These are phyloP conservation scores for Metaphire vulgaris DNA, from an alignment of 1,140 invertebrate species.

Conservation along the genomic window DNA sequence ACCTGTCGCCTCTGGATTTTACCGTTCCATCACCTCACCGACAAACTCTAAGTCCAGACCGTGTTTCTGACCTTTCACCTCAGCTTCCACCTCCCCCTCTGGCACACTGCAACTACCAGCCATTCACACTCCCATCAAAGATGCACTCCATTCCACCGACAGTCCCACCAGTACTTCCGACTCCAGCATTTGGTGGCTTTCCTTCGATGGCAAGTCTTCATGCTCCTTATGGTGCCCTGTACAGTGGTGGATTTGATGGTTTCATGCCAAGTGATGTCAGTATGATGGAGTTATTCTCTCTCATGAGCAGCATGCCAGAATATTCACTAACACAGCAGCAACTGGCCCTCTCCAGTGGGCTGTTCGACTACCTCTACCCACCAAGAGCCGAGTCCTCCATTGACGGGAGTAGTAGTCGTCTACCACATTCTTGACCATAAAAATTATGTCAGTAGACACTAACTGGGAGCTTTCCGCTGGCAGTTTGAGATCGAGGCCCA, in stretches of 20 bases:
- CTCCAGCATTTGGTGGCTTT: constrained; percentile 5
- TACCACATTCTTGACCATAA: neutral
- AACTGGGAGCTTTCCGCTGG: no score
- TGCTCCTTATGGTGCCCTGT: neutral
- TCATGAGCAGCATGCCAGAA: constrained; percentile 1
- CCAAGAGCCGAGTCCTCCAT: neutral
- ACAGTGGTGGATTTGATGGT: constrained; percentile 9
- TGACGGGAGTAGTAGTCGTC: neutral
- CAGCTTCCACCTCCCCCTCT: constrained; percentile 1
- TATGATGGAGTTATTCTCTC: constrained; percentile 16
- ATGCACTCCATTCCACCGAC: neutral
- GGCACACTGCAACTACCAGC: constrained; percentile 9
- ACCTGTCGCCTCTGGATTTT: constrained; percentile 20
- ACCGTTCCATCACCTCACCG: neutral
- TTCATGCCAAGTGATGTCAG: constrained; percentile 2
- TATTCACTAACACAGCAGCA: constrained; percentile 2
- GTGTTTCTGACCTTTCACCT: neutral
- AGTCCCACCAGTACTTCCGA: neutral
- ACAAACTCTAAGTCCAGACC: neutral
- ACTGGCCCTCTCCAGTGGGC: neutral
- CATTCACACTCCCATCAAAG: constrained; percentile 18
- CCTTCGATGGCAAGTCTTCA: neutral
- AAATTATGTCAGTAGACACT: no score
- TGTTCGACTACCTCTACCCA: neutral
- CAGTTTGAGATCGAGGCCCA: no score